Conservation (phyloP, 2,888 invertebrate species). For the Drosophila fungiperda region DNA sequence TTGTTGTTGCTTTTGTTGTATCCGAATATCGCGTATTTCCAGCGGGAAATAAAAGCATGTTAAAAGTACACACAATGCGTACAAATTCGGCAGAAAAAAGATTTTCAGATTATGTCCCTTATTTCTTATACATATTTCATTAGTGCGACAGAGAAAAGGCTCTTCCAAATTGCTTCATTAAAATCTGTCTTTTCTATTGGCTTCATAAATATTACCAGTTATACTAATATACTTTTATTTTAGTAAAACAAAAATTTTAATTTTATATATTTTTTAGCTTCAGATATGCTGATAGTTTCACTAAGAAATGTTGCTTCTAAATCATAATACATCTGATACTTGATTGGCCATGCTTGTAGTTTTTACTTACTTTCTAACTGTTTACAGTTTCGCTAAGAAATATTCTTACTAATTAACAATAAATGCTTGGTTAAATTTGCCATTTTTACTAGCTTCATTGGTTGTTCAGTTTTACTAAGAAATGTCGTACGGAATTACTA, state of each 20-base stretch:
- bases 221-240: too few species aligned
- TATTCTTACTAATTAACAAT: too few species aligned
- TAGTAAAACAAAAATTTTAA: too few species aligned
- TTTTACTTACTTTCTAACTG: background rate
- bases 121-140: background rate
- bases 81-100: accelerated
- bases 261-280: background rate
- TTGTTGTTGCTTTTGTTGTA: slow-evolving; percentile 23
- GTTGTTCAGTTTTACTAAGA: too few species aligned
- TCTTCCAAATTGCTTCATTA: too few species aligned
- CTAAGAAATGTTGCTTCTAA: background rate
- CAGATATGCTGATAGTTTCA: background rate
- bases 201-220: too few species aligned
- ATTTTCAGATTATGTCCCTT: background rate
- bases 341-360: background rate
- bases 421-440: too few species aligned
- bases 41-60: slow-evolving; percentile 13
- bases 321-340: too few species aligned
- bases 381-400: background rate
- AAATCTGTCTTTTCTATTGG: too few species aligned
- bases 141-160: too few species aligned
- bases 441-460: too few species aligned
- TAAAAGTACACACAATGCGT: background rate
- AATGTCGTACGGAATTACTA: too few species aligned
- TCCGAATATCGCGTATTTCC: slow-evolving; percentile 32